Base-by-base conservation (phyloP, 2,888 invertebrate genomes). In the Cephus spinipes region DNA sequence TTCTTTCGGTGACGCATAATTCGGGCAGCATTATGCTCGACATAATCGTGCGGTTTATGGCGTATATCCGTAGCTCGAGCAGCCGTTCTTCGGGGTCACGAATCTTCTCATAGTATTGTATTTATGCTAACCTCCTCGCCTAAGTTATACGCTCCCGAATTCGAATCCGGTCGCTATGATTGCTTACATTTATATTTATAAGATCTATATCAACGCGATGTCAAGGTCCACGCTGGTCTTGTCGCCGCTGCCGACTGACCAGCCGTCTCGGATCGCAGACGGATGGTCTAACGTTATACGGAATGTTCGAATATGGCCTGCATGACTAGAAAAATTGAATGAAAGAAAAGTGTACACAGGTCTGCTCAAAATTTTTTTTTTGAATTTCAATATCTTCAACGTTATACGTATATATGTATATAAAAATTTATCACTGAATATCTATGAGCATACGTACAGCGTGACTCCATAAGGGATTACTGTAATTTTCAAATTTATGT, bases 181-280 rank as follows among this genome's bases (percentile, higher is more conserved):
- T 84, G 81, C 77, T 77, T 82, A 81, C 85, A 88, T 89, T 84
- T 86, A 86, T 87, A 89, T 88, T 88, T 88, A 88, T 87, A 85
- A 89, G 89, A 87, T 87, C 82, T 80, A 82, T 87, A 88, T 89
- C 87, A 30, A 76, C 79, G 77, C 73, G 78, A 81, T 82, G 83
- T 84, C 84, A 82, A 79, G 82, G 79, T 80, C 75, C 77, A 75
- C 75, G 75, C 75, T 75, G 73, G 76, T 74, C 69, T 75, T 40
- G 69, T 73, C 77, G 80, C 80, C 83, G 80, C 81, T 82, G 81
- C 87, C 83, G 84, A 83, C 83, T 81, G 80, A 77, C 81, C 78
- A 78, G 55, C 2, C 55, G 9, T 55, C 23, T 55, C 6, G 23
- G 23, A 55, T 23, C 55, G 23, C 55, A 55, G 55, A 9, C 55